A percentile compares a stretch with the other conserved stretches of the same genome.
Conservation (phyloP, 2,888 invertebrate genomes). For the Listrodromus nycthemerus region DNA sequence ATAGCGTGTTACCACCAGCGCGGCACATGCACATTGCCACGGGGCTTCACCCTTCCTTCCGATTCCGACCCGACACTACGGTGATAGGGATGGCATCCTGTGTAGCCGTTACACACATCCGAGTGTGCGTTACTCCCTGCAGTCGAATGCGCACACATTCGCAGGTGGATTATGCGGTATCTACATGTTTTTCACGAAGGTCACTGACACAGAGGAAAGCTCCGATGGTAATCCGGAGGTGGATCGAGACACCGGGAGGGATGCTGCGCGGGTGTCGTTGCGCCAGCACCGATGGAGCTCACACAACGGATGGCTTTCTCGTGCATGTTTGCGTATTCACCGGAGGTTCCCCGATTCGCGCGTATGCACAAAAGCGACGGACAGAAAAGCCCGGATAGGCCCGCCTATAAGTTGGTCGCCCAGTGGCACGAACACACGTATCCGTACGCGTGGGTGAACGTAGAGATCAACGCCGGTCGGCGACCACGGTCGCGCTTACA, state of each 20-base stretch:
- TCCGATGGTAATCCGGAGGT: conserved; percentile 54
- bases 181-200: conserved; percentile 62
- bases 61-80: conserved; percentile 45
- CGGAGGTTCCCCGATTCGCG: conserved; percentile 22
- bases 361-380: conserved; percentile 46
- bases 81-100: conserved; percentile 34
- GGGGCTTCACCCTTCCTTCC: conserved; percentile 60
- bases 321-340: conserved; percentile 39
- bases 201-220: conserved; percentile 63
- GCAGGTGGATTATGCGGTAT: conserved; percentile 62
- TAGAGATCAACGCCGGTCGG: conserved; percentile 54
- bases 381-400: conserved; percentile 58
- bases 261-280: conserved; percentile 49
- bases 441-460: neutral
- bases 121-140: conserved; percentile 21
- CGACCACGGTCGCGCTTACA: conserved; percentile 73
- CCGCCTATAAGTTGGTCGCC: conserved; percentile 42
- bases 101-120: conserved; percentile 19
- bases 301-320: conserved; percentile 25
- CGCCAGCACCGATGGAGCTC: conserved; percentile 6
- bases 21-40: conserved; percentile 20
- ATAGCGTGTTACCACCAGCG: conserved; percentile 38
- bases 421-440: conserved; percentile 13
- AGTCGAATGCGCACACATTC: conserved; percentile 48
- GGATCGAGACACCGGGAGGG: conserved; percentile 49